These are phyloP conservation scores for Candoia aspera DNA, from an alignment of 2,113 vertebrate genomes.

Conservation along the genomic window DNA sequence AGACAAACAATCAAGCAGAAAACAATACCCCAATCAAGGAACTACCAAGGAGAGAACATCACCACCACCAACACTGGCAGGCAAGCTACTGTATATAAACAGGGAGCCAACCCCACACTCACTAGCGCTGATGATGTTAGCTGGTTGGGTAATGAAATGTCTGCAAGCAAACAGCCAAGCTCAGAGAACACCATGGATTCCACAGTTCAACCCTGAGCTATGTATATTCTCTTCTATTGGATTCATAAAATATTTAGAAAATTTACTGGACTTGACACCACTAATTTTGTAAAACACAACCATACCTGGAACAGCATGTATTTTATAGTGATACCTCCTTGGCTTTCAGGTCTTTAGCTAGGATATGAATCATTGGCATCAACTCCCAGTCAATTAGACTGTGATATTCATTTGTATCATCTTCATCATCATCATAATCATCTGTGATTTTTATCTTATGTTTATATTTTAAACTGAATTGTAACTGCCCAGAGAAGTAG, in stretches of 20 bases:
- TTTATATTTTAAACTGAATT: background rate
- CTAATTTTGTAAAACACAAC: background rate
- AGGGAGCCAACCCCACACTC: background rate
- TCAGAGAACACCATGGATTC: background rate
- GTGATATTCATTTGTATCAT: background rate
- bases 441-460: background rate
- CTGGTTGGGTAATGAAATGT: background rate
- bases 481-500: background rate
- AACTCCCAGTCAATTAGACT: background rate
- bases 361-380: background rate
- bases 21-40: background rate
- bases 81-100: background rate
- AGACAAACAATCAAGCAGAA: background rate
- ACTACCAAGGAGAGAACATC: background rate
- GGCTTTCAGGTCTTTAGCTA: background rate
- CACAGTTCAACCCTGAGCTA: background rate
- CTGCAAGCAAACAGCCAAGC: background rate
- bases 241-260: background rate
- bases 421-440: too few species aligned
- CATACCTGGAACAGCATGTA: background rate
- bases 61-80: background rate
- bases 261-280: background rate
- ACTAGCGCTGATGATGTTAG: background rate
- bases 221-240: background rate
- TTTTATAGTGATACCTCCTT: background rate